These are phyloP conservation scores for Petrocephalus microphthalmus DNA, from an alignment of 2,113 vertebrate genomes.

Conservation along the genomic window DNA sequence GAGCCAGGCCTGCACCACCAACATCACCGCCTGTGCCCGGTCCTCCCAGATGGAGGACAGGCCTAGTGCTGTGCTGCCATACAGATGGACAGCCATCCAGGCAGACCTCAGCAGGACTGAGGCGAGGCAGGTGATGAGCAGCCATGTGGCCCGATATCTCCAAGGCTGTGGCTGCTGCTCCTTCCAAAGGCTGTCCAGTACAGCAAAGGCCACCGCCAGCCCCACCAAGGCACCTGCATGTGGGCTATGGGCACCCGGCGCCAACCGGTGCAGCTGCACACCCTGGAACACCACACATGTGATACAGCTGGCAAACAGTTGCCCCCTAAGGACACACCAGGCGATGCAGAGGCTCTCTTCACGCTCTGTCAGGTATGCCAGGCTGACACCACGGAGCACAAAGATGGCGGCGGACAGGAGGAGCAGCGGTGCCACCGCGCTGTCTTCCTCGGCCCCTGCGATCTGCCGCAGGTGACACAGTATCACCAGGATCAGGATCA, in stretches of 20 bases:
- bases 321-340: constrained; percentile 82
- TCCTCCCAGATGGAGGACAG: constrained; percentile 77
- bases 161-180: constrained; percentile 81
- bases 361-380: constrained; percentile 85
- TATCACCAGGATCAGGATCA: constrained; percentile 75
- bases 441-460: constrained; percentile 83
- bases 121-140: constrained; percentile 74
- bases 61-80: constrained; percentile 70
- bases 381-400: constrained; percentile 83
- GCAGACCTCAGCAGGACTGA: constrained; percentile 85
- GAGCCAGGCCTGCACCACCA: constrained; percentile 87
- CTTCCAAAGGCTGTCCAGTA: constrained; percentile 85
- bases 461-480: constrained; percentile 81
- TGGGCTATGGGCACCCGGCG: constrained; percentile 73
- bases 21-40: constrained; percentile 78
- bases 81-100: constrained; percentile 92
- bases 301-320: constrained; percentile 84
- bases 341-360: constrained; percentile 77
- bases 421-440: constrained; percentile 76
- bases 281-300: constrained; percentile 86
- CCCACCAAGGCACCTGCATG: constrained; percentile 76
- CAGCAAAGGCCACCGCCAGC: constrained; percentile 71
- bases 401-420: constrained; percentile 82
- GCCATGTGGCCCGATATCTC: constrained; percentile 80
- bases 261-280: constrained; percentile 73